These are phyloP conservation scores for Pseudocheirus occidentalis DNA, from an alignment of 2,797 vertebrate species.

Conservation along the genomic window DNA sequence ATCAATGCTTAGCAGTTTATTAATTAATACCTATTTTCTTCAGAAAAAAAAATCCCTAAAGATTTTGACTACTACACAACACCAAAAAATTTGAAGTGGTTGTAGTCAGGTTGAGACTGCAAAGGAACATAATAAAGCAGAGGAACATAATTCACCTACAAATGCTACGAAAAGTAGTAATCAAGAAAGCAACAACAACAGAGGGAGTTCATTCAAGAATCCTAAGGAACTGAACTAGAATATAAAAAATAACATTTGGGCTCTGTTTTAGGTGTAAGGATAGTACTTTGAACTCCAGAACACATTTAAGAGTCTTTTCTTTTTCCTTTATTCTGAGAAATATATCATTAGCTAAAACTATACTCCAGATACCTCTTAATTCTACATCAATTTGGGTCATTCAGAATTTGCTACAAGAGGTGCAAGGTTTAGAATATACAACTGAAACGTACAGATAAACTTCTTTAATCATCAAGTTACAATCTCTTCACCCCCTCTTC, in stretches of 20 bases:
- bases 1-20: constrained; percentile 30
- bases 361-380: constrained; percentile 16
- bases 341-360: constrained; percentile 23
- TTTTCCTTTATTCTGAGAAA: constrained; percentile 20
- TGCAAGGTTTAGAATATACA: not conserved
- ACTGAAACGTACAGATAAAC: not conserved
- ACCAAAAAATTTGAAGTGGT: constrained; percentile 37
- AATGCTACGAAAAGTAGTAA: constrained; percentile 38
- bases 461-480: not conserved
- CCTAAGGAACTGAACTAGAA: not conserved
- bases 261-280: not conserved
- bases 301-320: constrained; percentile 37
- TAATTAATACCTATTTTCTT: constrained; percentile 16
- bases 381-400: constrained; percentile 48
- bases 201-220: not conserved
- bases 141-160: constrained; percentile 17
- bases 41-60: constrained; percentile 34
- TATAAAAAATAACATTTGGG: not conserved
- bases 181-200: constrained; percentile 15
- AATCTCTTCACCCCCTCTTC: not conserved
- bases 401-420: constrained; percentile 45
- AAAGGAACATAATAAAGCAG: too few relatives aligned
- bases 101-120: not conserved
- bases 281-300: constrained; percentile 14
- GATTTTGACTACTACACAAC: constrained; percentile 30